Percentiles rank a stretch among this genome's conserved stretches.
phyloP scores from a whole-genome alignment of 2,888 invertebrate species.

The Branchellion lobata region DNA sequence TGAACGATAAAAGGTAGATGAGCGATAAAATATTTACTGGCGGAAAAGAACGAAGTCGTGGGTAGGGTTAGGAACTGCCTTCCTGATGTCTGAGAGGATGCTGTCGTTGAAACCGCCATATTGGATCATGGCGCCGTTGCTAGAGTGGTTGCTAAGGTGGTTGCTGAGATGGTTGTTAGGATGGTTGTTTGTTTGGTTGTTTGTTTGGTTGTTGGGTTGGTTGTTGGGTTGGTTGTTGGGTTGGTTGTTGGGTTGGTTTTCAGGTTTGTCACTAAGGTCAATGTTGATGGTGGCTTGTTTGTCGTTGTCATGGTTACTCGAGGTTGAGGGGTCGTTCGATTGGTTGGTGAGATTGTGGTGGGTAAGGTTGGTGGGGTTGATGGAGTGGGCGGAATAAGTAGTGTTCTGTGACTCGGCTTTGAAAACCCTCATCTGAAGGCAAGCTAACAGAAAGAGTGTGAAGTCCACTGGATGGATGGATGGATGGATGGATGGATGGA shows the following conservation, averaged over 20 bases:
- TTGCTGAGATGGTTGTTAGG: too few species aligned
- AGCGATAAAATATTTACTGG: too few species aligned
- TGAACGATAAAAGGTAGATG: background rate
- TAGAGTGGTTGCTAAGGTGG: conserved; percentile 54
- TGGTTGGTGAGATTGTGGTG: too few species aligned
- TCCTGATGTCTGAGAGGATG: conserved; percentile 54
- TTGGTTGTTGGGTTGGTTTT: conserved; percentile 63
- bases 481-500: background rate
- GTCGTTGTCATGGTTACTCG: conserved; percentile 53
- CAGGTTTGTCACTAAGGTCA: conserved; percentile 63
- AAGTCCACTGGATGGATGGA: conserved; percentile 70
- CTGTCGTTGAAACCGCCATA: conserved; percentile 65
- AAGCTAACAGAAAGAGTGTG: conserved; percentile 79
- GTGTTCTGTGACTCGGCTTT: conserved; percentile 72
- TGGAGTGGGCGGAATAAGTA: too few species aligned
- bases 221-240: conserved; percentile 67
- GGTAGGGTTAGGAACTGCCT: conserved; percentile 70
- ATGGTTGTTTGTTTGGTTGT: too few species aligned
- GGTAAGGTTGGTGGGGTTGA: too few species aligned
- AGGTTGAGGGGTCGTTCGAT: too few species aligned
- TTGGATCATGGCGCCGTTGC: conserved; percentile 56
- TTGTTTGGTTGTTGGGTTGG: too few species aligned
- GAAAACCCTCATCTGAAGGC: conserved; percentile 84
- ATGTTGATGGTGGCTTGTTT: too few species aligned
- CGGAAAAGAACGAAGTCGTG: conserved; percentile 78